phyloP scores from a whole-genome alignment of 2,888 invertebrate genomes.

The Drosophila anomalata region DNA sequence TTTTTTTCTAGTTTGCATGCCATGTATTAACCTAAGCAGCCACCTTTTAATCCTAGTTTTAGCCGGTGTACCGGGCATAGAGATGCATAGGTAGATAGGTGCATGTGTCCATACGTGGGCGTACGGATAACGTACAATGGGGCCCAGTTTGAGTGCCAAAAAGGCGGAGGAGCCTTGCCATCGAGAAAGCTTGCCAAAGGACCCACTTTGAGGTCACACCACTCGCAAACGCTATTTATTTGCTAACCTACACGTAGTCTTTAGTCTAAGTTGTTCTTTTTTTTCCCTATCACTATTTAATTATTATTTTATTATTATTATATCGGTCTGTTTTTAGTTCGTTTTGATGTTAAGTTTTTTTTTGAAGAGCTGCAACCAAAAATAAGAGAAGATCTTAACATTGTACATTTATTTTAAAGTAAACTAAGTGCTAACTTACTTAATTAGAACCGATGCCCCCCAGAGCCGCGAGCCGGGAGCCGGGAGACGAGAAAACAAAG shows the following conservation, averaged over 20 bases:
- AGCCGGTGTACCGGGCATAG: neutral
- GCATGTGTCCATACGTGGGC: neutral
- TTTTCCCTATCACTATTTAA: neutral
- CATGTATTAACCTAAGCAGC: slow-evolving; percentile 27
- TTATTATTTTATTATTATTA: neutral
- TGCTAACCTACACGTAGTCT: slow-evolving; percentile 14
- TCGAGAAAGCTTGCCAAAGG: slow-evolving; percentile 70
- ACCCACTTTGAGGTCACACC: slow-evolving; percentile 27
- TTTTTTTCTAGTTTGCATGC: slow-evolving; percentile 33
- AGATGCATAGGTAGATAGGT: neutral
- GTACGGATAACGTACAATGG: slow-evolving; percentile 58
- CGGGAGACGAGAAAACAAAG: slow-evolving; percentile 55
- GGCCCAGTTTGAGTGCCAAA: slow-evolving; percentile 67
- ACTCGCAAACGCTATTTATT: slow-evolving; percentile 41
- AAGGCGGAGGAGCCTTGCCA: slow-evolving; percentile 58
- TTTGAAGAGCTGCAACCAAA: slow-evolving; percentile 58
- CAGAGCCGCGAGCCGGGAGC: slow-evolving; percentile 3
- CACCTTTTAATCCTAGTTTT: slow-evolving; percentile 14
- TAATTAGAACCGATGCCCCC: slow-evolving; percentile 27
- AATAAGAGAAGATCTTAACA: slow-evolving; percentile 41
- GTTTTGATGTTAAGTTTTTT: slow-evolving; percentile 16
- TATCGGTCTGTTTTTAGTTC: slow-evolving; percentile 14
- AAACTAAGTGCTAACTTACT: slow-evolving; percentile 47
- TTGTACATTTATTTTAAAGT: slow-evolving; percentile 63
- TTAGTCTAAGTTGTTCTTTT: neutral